Conservation (phyloP, 2,113 vertebrate species). For the Actenoides lindsayi region DNA sequence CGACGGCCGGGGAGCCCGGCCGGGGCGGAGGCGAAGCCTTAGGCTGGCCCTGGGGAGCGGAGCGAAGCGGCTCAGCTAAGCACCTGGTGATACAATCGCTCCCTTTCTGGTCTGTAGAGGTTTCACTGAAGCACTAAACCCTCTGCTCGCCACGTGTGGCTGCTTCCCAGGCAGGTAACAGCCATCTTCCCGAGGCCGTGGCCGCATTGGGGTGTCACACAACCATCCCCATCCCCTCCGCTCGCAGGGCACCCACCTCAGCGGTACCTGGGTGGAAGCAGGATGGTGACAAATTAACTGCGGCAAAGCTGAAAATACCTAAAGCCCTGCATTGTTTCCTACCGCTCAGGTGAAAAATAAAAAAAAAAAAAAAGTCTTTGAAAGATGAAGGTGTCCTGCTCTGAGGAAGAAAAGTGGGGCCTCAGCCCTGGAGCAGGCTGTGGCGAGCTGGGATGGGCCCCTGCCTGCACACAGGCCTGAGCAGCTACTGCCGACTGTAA, state of each 20-base stretch:
- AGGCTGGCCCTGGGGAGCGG: neutral
- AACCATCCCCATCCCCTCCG: accelerated
- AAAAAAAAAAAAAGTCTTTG: accelerated
- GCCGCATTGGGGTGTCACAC: accelerated
- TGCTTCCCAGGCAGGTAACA: neutral
- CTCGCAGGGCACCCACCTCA: neutral
- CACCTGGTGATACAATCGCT: neutral
- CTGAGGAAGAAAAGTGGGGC: neutral
- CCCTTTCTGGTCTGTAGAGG: neutral
- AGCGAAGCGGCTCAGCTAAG: neutral
- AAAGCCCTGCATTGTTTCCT: neutral
- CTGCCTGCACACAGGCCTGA: accelerated
- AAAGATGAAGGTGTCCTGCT: neutral
- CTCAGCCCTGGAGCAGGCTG: neutral
- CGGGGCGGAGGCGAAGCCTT: neutral
- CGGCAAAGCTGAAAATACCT: neutral
- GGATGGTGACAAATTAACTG: too few relatives aligned
- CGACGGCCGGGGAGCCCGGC: neutral
- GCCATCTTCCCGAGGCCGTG: neutral
- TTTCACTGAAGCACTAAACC: neutral
- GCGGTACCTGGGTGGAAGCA: accelerated
- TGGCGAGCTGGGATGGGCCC: neutral
- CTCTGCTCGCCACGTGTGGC: accelerated
- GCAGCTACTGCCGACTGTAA: neutral
- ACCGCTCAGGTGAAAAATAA: accelerated